Percentiles rank a stretch among this genome's conserved stretches.
These are phyloP conservation scores for Lymantria dispar DNA, from an alignment of 2,888 invertebrate species.

Conservation along the genomic window DNA sequence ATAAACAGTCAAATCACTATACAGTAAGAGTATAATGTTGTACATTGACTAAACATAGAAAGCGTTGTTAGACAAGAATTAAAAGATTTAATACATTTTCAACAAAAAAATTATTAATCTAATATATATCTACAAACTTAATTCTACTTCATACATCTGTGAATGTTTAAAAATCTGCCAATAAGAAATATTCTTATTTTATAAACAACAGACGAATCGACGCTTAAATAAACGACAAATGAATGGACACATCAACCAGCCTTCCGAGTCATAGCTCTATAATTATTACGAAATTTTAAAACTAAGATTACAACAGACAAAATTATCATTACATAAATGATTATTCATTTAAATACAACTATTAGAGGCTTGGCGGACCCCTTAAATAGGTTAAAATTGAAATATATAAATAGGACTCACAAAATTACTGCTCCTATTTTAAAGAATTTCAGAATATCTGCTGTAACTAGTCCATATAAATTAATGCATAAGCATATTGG, in stretches of 20 bases:
- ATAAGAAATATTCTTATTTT: conserved; percentile 20
- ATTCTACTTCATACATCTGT: conserved; percentile 20
- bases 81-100: neutral
- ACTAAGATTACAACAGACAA: conserved; percentile 56
- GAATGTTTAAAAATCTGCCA: conserved; percentile 17
- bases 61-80: conserved; percentile 24
- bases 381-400: neutral
- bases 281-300: conserved; percentile 55
- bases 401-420: neutral
- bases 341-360: conserved; percentile 24
- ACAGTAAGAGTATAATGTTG: conserved; percentile 40
- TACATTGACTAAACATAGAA: conserved; percentile 18
- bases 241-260: conserved; percentile 79
- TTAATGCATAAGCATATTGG: too few species aligned
- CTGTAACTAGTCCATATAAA: too few species aligned
- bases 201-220: conserved; percentile 31
- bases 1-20: conserved; percentile 4
- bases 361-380: conserved; percentile 12
- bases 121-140: conserved; percentile 36
- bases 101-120: conserved; percentile 14
- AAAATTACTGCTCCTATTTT: neutral
- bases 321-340: conserved; percentile 33
- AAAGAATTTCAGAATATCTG: neutral
- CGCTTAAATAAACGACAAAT: conserved; percentile 29
- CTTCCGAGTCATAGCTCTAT: conserved; percentile 59